These are phyloP conservation scores for Lepetodrilus schrolli DNA, from an alignment of 2,888 invertebrate genomes.

Conservation along the genomic window DNA sequence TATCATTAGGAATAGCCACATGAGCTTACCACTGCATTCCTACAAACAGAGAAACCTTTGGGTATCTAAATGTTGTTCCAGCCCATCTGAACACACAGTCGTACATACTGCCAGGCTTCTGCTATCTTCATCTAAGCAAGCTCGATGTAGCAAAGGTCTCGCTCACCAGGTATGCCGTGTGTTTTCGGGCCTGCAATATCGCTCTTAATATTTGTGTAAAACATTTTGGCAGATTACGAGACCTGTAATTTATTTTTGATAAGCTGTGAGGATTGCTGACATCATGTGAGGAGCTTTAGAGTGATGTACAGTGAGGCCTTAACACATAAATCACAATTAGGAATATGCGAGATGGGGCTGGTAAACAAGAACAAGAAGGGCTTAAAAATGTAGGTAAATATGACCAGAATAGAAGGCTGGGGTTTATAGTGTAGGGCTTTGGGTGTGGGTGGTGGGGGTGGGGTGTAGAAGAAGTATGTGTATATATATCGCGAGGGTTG, in stretches of 20 bases:
- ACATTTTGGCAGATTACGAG: background rate
- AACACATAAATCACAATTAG: background rate
- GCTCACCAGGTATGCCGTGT: background rate
- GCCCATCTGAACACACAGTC: background rate
- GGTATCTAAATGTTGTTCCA: background rate
- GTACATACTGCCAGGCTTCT: background rate
- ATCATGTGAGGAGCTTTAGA: background rate
- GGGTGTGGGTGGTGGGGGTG: too few species aligned
- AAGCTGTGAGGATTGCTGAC: background rate
- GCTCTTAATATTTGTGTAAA: slow-evolving; percentile 3
- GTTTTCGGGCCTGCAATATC: background rate
- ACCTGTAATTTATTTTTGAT: slow-evolving; percentile 1
- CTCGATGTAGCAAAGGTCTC: background rate
- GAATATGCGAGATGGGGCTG: too few species aligned
- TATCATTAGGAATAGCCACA: too few species aligned
- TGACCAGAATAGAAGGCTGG: too few species aligned
- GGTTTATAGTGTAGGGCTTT: too few species aligned
- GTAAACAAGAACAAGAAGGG: too few species aligned
- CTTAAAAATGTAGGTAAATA: too few species aligned
- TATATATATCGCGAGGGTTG: too few species aligned
- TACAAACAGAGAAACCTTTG: background rate
- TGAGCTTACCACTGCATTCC: background rate
- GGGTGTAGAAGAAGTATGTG: too few species aligned
- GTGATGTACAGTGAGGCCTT: background rate
- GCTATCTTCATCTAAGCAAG: background rate